phyloP scores from a whole-genome alignment of 2,113 vertebrate species.

The Choloepus hoffmanni region DNA sequence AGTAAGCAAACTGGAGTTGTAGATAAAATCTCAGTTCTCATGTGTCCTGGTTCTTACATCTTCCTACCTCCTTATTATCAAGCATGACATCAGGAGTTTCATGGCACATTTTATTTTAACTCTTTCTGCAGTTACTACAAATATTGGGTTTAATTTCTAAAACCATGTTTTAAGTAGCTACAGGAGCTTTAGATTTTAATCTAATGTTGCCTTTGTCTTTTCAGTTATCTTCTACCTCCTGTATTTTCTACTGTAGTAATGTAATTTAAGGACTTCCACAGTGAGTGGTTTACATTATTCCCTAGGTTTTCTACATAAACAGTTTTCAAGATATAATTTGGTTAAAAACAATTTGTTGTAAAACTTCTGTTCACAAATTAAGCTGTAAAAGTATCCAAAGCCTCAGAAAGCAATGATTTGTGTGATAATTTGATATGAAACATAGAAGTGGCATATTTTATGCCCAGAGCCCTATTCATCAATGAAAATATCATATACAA shows the following conservation, averaged over 20 bases:
- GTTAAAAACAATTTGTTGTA: not conserved
- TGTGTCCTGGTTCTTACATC: not conserved
- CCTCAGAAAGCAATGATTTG: too few relatives aligned
- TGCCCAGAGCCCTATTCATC: too few relatives aligned
- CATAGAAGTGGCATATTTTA: too few relatives aligned
- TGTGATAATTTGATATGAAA: too few relatives aligned
- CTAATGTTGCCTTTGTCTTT: conserved; percentile 85
- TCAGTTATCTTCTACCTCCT: conserved; percentile 90
- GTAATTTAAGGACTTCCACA: conserved; percentile 88
- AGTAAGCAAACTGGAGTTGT: conserved; percentile 85
- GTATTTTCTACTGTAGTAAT: conserved; percentile 88
- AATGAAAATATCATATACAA: too few relatives aligned
- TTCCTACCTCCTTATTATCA: too few relatives aligned
- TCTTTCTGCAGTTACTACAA: too few relatives aligned
- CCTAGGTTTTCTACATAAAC: too few relatives aligned
- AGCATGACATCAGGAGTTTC: too few relatives aligned
- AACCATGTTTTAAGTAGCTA: conserved; percentile 45
- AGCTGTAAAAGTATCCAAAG: not conserved
- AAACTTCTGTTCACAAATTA: not conserved
- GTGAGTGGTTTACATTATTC: too few relatives aligned
- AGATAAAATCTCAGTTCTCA: conserved; percentile 86
- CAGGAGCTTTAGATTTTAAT: conserved; percentile 86
- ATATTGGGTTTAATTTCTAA: too few relatives aligned
- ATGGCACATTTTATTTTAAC: too few relatives aligned
- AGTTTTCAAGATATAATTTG: not conserved